Evolutionary conservation across 2,797 vertebrate species (phyloP).

Genomic region (Glossophaga mutica): DNA sequence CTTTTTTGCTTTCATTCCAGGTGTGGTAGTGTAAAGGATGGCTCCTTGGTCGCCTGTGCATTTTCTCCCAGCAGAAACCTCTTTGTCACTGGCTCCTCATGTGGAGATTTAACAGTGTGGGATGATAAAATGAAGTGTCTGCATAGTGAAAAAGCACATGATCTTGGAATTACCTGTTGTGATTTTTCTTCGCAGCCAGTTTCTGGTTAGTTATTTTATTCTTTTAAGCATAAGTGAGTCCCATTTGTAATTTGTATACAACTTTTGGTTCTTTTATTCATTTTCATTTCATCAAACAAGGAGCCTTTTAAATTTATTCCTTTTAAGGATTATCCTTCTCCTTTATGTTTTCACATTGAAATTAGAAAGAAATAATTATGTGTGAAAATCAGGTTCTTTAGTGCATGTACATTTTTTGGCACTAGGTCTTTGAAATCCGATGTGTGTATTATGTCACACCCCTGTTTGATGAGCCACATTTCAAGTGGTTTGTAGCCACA

Average conservation of each 20-base stretch:
- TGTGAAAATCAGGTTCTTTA: not conserved
- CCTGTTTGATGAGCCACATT: not conserved
- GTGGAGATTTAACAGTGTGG: slow-evolving; percentile 94
- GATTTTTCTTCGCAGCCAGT: slow-evolving; percentile 86
- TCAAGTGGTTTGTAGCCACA: not conserved
- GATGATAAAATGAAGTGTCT: slow-evolving; percentile 91
- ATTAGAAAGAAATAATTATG: not conserved
- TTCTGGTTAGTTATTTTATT: slow-evolving; percentile 84
- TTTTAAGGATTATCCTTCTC: slow-evolving; percentile 36
- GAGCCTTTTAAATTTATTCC: slow-evolving; percentile 18
- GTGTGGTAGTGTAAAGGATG: slow-evolving; percentile 87
- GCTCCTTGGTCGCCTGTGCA: slow-evolving; percentile 91
- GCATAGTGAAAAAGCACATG: slow-evolving; percentile 91
- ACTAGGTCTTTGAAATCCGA: not conserved
- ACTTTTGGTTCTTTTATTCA: slow-evolving; percentile 50
- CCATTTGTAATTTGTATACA: not conserved
- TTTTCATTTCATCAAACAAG: slow-evolving; percentile 13
- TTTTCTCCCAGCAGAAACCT: slow-evolving; percentile 91
- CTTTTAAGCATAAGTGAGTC: slow-evolving; percentile 32
- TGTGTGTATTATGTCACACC: not conserved
- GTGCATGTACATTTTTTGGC: not conserved
- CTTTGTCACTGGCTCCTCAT: slow-evolving; percentile 93
- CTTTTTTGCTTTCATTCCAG: slow-evolving; percentile 81
- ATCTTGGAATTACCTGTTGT: slow-evolving; percentile 95
- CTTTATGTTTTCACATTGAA: slow-evolving; percentile 7